phyloP scores from a whole-genome alignment of 2,113 vertebrate genomes.

The Leiothrix lutea region DNA sequence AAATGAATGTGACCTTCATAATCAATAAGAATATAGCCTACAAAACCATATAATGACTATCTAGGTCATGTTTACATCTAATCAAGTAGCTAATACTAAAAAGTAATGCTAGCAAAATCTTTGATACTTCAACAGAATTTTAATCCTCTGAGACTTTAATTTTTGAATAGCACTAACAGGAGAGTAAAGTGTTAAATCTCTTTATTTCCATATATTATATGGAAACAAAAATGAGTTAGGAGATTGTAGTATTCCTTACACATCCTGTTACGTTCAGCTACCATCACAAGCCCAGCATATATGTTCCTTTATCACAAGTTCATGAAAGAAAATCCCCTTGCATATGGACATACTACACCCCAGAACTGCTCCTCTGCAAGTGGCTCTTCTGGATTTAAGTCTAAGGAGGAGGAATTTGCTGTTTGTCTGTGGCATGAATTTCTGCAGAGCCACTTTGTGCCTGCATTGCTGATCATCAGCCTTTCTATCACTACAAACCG shows the following conservation, averaged over 20 bases:
- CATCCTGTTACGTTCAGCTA: not conserved
- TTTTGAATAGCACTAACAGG: not conserved
- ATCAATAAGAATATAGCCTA: not conserved
- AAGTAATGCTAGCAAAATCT: not conserved
- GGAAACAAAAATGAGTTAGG: not conserved
- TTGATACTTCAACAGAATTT: not conserved
- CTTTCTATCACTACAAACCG: not conserved
- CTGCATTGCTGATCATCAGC: not conserved
- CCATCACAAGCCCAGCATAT: not conserved
- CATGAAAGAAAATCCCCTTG: not conserved
- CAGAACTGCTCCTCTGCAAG: not conserved
- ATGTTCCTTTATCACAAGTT: not conserved
- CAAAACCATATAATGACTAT: not conserved
- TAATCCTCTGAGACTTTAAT: not conserved
- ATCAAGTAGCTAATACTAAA: not conserved
- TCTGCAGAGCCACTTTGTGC: not conserved
- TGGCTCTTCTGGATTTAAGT: not conserved
- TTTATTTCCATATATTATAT: conserved; percentile 2
- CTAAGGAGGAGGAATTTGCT: not conserved
- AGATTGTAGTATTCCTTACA: not conserved
- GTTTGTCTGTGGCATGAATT: not conserved
- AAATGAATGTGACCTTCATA: not conserved
- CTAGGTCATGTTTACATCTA: not conserved
- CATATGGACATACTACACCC: not conserved
- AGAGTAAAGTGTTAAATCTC: not conserved